Evolutionary conservation across 2,888 invertebrate species (phyloP).

Genomic region (Coenonympha glycerion): DNA sequence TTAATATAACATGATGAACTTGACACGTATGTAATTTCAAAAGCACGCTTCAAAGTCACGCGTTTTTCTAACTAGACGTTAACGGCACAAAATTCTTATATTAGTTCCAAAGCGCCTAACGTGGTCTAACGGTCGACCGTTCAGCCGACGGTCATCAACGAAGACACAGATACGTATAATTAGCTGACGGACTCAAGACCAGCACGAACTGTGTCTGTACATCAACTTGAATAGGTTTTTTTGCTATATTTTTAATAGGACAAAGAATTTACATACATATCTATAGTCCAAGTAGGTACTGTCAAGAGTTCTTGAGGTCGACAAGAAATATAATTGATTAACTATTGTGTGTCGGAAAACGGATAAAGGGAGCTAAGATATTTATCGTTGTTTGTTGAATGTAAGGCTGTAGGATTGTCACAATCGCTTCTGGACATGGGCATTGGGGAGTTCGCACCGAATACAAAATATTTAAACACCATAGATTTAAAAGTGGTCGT

Average conservation of each 20-base stretch:
- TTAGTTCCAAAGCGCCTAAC: conserved; percentile 24
- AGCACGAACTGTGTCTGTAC: neutral
- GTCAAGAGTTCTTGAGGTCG: too few relatives aligned
- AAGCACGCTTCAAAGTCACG: conserved; percentile 1
- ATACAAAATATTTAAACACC: too few relatives aligned
- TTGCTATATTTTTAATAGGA: neutral
- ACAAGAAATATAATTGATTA: too few relatives aligned
- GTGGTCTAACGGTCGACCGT: conserved; percentile 24
- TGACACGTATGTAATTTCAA: conserved; percentile 6
- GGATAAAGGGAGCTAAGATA: too few relatives aligned
- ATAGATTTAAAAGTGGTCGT: too few relatives aligned
- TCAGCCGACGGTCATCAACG: conserved; percentile 22
- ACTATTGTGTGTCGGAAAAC: too few relatives aligned
- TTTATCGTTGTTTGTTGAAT: too few relatives aligned
- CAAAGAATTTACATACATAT: neutral
- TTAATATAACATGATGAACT: neutral
- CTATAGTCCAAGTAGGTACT: too few relatives aligned
- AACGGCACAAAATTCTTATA: conserved; percentile 26
- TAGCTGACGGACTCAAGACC: neutral
- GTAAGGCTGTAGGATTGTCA: too few relatives aligned
- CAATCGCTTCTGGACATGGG: too few relatives aligned
- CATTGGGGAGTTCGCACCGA: too few relatives aligned
- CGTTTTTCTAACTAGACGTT: conserved; percentile 19
- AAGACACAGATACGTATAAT: conserved; percentile 13
- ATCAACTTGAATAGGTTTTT: neutral